These are phyloP conservation scores for Coluber constrictor DNA, from an alignment of 2,797 vertebrate genomes.

Conservation along the genomic window DNA sequence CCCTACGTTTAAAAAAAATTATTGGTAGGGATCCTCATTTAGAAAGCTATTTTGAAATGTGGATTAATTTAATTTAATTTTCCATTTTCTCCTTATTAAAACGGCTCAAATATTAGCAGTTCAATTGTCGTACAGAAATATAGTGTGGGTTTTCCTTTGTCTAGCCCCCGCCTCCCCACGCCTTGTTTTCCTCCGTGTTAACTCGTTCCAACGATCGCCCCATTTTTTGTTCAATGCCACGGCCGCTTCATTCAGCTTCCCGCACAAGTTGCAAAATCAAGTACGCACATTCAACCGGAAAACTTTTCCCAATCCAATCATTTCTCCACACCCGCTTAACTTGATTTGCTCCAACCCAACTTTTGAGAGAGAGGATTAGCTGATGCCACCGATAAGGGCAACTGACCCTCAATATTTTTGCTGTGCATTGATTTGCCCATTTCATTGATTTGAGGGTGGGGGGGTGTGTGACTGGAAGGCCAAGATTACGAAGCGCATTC, in stretches of 20 bases:
- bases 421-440: neutral
- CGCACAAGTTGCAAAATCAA: neutral
- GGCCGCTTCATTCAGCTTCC: neutral
- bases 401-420: neutral
- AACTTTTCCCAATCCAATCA: neutral
- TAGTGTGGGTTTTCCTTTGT: neutral
- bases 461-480: neutral
- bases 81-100: neutral
- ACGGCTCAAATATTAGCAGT: neutral
- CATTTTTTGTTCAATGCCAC: neutral
- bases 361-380: neutral
- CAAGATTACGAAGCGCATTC: neutral
- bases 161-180: no score
- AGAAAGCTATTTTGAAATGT: neutral
- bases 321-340: neutral
- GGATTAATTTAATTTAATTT: neutral
- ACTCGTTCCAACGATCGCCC: neutral
- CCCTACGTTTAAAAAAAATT: neutral
- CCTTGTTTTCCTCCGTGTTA: neutral
- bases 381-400: neutral
- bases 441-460: neutral
- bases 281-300: neutral
- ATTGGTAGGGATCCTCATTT: neutral
- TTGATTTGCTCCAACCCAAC: neutral
- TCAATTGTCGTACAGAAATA: neutral